These are phyloP conservation scores for Amia ocellicauda DNA, from an alignment of 2,113 vertebrate species.

Conservation along the genomic window DNA sequence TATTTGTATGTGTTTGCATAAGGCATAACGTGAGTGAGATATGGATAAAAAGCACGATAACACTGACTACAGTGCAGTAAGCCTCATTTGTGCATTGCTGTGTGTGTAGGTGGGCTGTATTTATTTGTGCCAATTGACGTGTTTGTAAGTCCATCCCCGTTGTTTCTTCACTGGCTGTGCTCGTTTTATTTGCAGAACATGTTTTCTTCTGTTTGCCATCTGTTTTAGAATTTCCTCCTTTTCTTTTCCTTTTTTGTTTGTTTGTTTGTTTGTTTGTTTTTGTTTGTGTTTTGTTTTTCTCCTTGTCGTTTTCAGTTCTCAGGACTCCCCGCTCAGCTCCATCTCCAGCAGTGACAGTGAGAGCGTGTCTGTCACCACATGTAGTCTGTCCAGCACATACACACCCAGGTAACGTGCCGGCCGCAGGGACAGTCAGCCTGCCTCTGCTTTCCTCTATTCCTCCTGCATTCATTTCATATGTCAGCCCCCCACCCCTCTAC, in stretches of 20 bases:
- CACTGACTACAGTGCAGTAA: too few relatives aligned
- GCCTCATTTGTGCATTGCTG: not conserved
- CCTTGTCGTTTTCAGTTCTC: constrained; percentile 67
- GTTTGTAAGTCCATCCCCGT: not conserved
- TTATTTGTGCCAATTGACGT: not conserved
- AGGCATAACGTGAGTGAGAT: too few relatives aligned
- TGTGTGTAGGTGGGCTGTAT: not conserved
- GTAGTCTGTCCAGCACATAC: constrained; percentile 85
- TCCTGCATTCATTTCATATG: too few relatives aligned
- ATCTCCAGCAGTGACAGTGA: constrained; percentile 88
- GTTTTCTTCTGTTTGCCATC: constrained; percentile 16
- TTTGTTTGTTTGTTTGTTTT: constrained; percentile 23
- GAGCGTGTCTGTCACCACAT: constrained; percentile 87
- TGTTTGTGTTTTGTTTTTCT: constrained; percentile 38
- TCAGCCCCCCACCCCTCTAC: too few relatives aligned
- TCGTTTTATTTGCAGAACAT: not conserved
- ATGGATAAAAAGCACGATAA: too few relatives aligned
- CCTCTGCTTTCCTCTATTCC: too few relatives aligned
- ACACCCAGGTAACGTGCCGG: constrained; percentile 75
- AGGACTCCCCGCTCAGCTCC: constrained; percentile 81
- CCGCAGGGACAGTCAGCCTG: constrained; percentile 27
- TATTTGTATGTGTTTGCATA: too few relatives aligned
- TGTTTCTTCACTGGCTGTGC: constrained; percentile 1
- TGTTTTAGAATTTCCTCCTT: constrained; percentile 12
- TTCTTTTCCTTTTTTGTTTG: constrained; percentile 20